Conservation (phyloP, 2,797 vertebrate species). For the Fringilla coelebs region DNA sequence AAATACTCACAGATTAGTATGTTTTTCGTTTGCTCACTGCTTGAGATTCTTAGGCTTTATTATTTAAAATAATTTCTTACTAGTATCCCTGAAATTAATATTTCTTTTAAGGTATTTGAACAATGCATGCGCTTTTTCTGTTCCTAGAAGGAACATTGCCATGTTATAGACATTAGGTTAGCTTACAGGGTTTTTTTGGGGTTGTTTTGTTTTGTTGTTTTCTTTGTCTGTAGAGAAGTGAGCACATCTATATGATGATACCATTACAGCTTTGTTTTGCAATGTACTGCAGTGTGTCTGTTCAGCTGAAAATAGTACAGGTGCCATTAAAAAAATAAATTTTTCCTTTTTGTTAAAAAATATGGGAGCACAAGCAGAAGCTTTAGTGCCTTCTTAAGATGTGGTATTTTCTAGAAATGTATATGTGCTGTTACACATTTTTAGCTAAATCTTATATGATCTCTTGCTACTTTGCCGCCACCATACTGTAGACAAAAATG, state of each 20-base stretch:
- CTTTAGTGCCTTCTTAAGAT: conserved; percentile 80
- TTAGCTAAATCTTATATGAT: conserved; percentile 12
- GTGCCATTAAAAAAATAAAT: conserved; percentile 51
- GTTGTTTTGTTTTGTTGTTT: not conserved
- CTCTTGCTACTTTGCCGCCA: conserved; percentile 51
- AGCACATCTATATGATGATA: conserved; percentile 57
- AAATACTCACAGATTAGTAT: conserved; percentile 34
- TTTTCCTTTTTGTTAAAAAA: conserved; percentile 50
- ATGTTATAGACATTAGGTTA: conserved; percentile 48
- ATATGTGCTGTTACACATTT: conserved; percentile 54
- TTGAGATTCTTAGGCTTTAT: conserved; percentile 51
- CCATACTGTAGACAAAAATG: conserved; percentile 37
- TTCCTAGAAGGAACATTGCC: conserved; percentile 45
- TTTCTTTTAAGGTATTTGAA: conserved; percentile 64
- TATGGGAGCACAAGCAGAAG: conserved; percentile 78
- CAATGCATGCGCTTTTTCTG: conserved; percentile 72
- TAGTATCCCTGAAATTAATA: conserved; percentile 64
- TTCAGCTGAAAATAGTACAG: conserved; percentile 69
- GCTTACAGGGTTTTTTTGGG: conserved; percentile 52
- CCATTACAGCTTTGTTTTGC: conserved; percentile 64
- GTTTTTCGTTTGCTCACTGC: conserved; percentile 64
- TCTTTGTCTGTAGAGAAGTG: conserved; percentile 44
- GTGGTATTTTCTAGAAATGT: conserved; percentile 72
- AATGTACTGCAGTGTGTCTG: conserved; percentile 59
- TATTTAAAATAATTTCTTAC: conserved; percentile 67